Conservation (phyloP, 1,140 invertebrate species). For the Hycleus cichorii region DNA sequence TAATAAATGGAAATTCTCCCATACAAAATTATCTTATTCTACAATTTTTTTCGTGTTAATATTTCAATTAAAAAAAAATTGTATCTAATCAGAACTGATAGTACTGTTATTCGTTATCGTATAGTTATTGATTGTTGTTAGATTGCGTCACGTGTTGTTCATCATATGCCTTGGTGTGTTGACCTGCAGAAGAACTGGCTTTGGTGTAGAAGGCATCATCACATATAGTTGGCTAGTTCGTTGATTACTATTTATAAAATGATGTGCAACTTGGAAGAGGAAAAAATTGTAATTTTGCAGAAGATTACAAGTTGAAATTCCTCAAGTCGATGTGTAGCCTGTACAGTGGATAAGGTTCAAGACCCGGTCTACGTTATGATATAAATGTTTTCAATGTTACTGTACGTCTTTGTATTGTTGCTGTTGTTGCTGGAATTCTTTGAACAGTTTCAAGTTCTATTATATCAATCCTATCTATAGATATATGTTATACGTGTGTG, state of each 20-base stretch:
- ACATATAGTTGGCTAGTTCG: conserved; percentile 9
- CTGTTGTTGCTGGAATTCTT: too few relatives aligned
- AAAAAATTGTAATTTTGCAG: neutral
- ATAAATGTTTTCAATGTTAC: conserved; percentile 1
- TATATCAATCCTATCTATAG: too few relatives aligned
- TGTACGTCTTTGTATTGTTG: conserved; percentile 1
- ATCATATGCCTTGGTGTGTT: conserved; percentile 11
- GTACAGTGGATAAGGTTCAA: neutral
- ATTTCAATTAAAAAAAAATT: too few relatives aligned
- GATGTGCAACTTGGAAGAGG: neutral
- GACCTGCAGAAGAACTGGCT: conserved; percentile 10
- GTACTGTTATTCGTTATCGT: too few relatives aligned
- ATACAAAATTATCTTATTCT: too few relatives aligned
- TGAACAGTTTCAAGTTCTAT: too few relatives aligned
- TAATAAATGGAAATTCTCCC: too few relatives aligned
- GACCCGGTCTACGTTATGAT: conserved; percentile 3
- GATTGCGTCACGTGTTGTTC: conserved; percentile 3
- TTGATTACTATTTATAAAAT: conserved; percentile 14
- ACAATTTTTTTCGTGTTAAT: too few relatives aligned
- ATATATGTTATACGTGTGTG: neutral
- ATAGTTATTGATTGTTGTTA: neutral
- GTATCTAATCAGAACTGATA: too few relatives aligned
- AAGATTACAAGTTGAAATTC: conserved; percentile 13
- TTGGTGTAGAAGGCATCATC: conserved; percentile 3
- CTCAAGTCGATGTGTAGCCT: neutral